Conservation (phyloP, 2,888 invertebrate species). For the Mythimna albipuncta region DNA sequence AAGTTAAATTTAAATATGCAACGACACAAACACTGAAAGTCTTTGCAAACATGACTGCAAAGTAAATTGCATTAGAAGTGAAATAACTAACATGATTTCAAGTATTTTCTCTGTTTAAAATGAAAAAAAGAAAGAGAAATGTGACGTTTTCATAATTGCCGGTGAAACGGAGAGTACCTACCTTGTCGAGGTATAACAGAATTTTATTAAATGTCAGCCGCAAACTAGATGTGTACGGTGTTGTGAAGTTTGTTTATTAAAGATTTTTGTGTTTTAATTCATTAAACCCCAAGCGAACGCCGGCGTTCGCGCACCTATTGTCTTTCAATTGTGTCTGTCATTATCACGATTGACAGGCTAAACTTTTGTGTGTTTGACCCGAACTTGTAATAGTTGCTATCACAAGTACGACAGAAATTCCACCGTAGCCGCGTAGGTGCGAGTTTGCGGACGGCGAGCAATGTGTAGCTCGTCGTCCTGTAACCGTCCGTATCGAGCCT, state of each 20-base stretch:
- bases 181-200: not conserved
- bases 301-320: no score
- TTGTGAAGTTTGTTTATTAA: not conserved
- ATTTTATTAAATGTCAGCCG: constrained; percentile 28
- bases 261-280: constrained; percentile 7
- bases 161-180: constrained; percentile 7
- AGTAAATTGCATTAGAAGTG: constrained; percentile 45
- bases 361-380: no score
- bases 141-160: constrained; percentile 31
- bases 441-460: no score
- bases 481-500: no score
- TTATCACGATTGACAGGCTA: no score
- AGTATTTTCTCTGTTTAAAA: constrained; percentile 36
- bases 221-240: not conserved
- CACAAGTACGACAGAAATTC: no score
- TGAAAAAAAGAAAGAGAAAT: constrained; percentile 1
- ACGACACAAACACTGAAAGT: constrained; percentile 32
- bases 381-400: no score
- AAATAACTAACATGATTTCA: constrained; percentile 49
- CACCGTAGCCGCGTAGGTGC: no score
- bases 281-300: no score
- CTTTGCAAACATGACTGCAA: constrained; percentile 26
- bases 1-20: constrained; percentile 30
- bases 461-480: no score
- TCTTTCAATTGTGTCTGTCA: no score